Base-by-base conservation (phyloP, 2,797 vertebrate species). In the Bovichtus variegatus region DNA sequence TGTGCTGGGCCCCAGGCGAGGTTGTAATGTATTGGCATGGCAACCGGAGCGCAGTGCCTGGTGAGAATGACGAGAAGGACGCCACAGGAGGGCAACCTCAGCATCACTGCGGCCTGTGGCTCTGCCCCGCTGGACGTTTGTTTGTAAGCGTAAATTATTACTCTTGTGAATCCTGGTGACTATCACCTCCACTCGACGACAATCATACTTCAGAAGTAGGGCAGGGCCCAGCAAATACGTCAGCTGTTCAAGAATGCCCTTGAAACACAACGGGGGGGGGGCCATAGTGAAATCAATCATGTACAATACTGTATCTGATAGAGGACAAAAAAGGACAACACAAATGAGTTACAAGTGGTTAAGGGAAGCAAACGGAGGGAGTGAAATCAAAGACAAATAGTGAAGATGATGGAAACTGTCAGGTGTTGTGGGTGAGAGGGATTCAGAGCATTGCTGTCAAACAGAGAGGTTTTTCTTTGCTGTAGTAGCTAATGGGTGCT, bases 21-120 rank as follows among this genome's bases (percentile, higher is more conserved):
- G 72, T 76, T 87, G 78, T 58, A 46, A 75, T 46, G 36, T 76
- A 89, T 90, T 82, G 87, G 85, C 88, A 91, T 89, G 86, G 89
- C 78, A 90, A 90, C 86, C 16, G 3, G 53, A 71, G 81, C 40
- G 36, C 68, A 68, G 73, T 31, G 64, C 84, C 82, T 89, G 83
- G 84, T 82, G 82, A 86, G 81, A 40, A 66, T 59, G 87, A 73
- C 36, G 40, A 60, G 58, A 63, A 41, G 63, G 73, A 57, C 36
- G 25, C 71, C 68, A 71, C 71, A 59, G 44, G 81, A 84, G 81
- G 86, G 69, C 75, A 70, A 61, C 79, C 67, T 80, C 77, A 55
- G 82, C 71, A 72, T 80, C 65, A 9, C 54, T 55, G 54, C 57
- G 58, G 72, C 76, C 76, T 44, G 68, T 68, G 74, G 77, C 49